Evolutionary conservation across 1,140 invertebrate species (phyloP).

Genomic region (Steinernema khuongi): DNA sequence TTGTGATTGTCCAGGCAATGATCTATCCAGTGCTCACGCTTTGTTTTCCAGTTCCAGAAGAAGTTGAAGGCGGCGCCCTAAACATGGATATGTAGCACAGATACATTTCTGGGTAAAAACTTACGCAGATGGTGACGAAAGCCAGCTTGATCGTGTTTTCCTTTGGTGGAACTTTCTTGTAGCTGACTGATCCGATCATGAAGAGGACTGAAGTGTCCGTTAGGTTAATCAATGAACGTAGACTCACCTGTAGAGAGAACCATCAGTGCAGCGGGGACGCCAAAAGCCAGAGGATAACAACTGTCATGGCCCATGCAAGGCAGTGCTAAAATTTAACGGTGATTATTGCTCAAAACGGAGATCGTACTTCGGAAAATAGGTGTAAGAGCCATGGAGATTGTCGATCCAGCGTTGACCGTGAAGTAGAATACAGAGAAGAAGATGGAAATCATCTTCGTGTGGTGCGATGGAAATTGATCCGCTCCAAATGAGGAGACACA

Average conservation of each 20-base stretch:
- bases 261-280: constrained; percentile 57
- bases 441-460: constrained; percentile 36
- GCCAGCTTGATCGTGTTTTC: constrained; percentile 20
- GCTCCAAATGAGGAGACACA: constrained; percentile 91
- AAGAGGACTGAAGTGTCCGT: constrained; percentile 11
- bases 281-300: constrained; percentile 50
- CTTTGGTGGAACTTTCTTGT: constrained; percentile 32
- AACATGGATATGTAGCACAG: background rate
- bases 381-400: constrained; percentile 56
- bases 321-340: constrained; percentile 22
- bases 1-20: constrained; percentile 21
- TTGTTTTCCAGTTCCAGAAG: background rate
- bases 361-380: constrained; percentile 51
- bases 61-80: constrained; percentile 17
- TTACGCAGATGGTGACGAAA: constrained; percentile 12
- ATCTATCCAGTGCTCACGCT: constrained; percentile 27
- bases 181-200: constrained; percentile 24
- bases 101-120: background rate
- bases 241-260: constrained; percentile 39
- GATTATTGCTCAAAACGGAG: background rate
- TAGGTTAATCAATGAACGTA: background rate
- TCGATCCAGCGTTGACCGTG: constrained; percentile 45
- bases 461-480: constrained; percentile 71
- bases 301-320: constrained; percentile 46
- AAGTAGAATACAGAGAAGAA: constrained; percentile 55